Percentiles rank a stretch among this genome's conserved stretches.
Conservation (phyloP, 2,888 invertebrate genomes). For the Mythimna lalbum region DNA sequence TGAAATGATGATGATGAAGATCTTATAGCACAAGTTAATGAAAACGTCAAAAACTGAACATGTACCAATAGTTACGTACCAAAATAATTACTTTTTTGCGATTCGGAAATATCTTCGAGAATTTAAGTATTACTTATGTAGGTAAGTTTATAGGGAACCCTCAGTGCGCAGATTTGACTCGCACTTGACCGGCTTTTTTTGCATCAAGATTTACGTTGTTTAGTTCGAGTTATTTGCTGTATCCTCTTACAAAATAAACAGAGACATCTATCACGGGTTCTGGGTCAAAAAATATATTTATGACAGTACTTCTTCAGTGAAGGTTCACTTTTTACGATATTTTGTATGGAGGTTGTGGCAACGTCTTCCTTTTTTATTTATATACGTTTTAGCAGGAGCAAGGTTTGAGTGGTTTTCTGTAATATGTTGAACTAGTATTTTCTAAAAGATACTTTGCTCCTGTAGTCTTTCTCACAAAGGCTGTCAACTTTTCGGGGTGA, state of each 20-base stretch:
- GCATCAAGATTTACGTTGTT: constrained; percentile 34
- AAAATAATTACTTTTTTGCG: too few species aligned
- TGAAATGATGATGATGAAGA: too few species aligned
- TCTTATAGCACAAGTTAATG: too few species aligned
- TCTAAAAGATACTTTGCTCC: neutral
- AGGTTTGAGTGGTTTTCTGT: constrained; percentile 21
- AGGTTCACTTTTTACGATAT: constrained; percentile 46
- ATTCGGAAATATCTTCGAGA: too few species aligned
- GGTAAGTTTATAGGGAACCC: neutral
- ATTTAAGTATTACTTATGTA: too few species aligned
- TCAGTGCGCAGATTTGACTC: neutral
- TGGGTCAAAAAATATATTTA: constrained; percentile 59
- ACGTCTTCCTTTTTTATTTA: constrained; percentile 31
- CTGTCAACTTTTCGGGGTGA: too few species aligned
- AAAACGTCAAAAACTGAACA: too few species aligned
- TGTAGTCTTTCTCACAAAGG: neutral
- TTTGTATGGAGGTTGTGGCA: constrained; percentile 16
- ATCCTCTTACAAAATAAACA: constrained; percentile 40
- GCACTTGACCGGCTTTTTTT: constrained; percentile 3
- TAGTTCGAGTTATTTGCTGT: constrained; percentile 23
- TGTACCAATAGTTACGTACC: too few species aligned
- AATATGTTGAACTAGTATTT: constrained; percentile 3
- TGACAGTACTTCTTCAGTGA: constrained; percentile 31
- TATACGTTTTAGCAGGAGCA: constrained; percentile 18
- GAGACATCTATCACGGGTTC: constrained; percentile 49